phyloP scores from a whole-genome alignment of 2,797 vertebrate genomes.

The Psittacula derbiana region DNA sequence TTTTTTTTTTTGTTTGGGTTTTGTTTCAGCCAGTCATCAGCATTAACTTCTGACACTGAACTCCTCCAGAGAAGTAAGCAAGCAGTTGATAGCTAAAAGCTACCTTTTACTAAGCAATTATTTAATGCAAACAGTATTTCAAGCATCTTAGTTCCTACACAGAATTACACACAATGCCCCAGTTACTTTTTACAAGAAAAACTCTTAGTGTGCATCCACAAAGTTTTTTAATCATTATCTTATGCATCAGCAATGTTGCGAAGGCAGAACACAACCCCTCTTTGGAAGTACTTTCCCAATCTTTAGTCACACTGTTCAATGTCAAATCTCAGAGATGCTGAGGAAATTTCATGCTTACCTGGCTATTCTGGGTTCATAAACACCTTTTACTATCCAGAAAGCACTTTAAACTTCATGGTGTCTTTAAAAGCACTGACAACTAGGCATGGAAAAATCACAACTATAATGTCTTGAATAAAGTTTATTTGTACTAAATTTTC shows the following conservation, averaged over 20 bases:
- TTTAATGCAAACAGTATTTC: constrained; percentile 44
- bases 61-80: constrained; percentile 56
- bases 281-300: background rate
- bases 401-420: background rate
- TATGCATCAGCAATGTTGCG: background rate
- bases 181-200: background rate
- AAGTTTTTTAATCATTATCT: background rate
- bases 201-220: background rate
- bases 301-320: background rate
- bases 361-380: background rate
- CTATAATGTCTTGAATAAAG: background rate
- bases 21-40: background rate
- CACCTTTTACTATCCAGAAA: background rate
- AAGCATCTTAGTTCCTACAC: background rate
- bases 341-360: background rate
- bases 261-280: background rate
- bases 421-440: background rate
- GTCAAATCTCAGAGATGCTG: background rate
- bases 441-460: background rate
- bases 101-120: constrained; percentile 30
- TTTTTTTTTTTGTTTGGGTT: background rate
- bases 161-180: background rate
- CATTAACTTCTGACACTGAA: constrained; percentile 22
- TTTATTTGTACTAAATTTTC: background rate
- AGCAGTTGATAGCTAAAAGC: constrained; percentile 25